Percentiles rank a stretch among this genome's conserved stretches.
Evolutionary conservation across 2,888 invertebrate genomes (phyloP).

Genomic region (Ctenicera cuprea): DNA sequence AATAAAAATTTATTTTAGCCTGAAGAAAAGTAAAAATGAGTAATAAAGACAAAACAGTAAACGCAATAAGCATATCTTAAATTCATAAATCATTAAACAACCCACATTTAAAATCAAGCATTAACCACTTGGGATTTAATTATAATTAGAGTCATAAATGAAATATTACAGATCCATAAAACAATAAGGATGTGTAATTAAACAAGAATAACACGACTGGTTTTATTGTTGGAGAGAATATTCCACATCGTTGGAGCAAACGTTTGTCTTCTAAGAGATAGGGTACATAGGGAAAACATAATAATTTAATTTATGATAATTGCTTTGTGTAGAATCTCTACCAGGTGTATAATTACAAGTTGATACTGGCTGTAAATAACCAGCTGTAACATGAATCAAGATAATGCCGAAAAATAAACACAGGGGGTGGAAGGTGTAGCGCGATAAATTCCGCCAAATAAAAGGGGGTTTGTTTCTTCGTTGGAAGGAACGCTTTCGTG

Average conservation of each 20-base stretch:
- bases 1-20: too few species aligned
- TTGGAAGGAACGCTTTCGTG: conserved; percentile 38
- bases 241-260: conserved; percentile 27
- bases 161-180: conserved; percentile 32
- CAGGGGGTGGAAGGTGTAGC: conserved; percentile 48
- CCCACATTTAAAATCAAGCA: conserved; percentile 22
- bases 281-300: conserved; percentile 30
- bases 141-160: conserved; percentile 38
- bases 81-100: conserved; percentile 19
- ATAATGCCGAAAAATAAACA: conserved; percentile 59
- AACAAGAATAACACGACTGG: conserved; percentile 31
- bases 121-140: conserved; percentile 30
- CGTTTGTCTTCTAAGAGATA: conserved; percentile 35
- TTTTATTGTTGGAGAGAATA: conserved; percentile 26
- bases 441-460: conserved; percentile 40
- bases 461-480: conserved; percentile 23
- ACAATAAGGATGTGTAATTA: conserved; percentile 31
- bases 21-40: neutral
- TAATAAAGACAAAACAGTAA: conserved; percentile 6
- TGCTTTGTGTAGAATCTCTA: conserved; percentile 61
- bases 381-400: conserved; percentile 58
- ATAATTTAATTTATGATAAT: conserved; percentile 66
- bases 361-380: conserved; percentile 63
- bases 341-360: conserved; percentile 65
- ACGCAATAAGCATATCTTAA: conserved; percentile 6